Conservation (phyloP, 2,888 invertebrate species). For the Oligia latruncula region DNA sequence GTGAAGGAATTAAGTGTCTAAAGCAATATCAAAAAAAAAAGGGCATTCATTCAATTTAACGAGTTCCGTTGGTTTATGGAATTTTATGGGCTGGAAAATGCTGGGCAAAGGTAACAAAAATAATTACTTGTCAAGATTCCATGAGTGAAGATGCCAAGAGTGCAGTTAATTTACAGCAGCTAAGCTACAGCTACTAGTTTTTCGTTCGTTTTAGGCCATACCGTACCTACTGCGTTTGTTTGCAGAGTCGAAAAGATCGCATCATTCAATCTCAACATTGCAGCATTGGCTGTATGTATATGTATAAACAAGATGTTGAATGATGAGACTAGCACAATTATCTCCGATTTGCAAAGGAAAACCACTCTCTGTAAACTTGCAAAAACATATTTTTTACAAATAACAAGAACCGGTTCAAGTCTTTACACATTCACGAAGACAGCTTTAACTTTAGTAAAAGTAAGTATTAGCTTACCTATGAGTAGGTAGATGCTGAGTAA, state of each 20-base stretch:
- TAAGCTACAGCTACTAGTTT: not conserved
- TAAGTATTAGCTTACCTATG: constrained; percentile 22
- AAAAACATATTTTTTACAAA: constrained; percentile 25
- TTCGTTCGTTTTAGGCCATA: not conserved
- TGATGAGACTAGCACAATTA: not conserved
- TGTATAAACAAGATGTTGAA: not conserved
- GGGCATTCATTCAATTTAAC: constrained; percentile 43
- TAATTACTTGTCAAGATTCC: not conserved
- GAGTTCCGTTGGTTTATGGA: constrained; percentile 9
- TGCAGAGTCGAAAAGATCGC: not conserved
- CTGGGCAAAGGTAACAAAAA: constrained; percentile 3
- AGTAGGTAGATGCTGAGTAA: not conserved
- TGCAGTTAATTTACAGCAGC: not conserved
- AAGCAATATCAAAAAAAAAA: constrained; percentile 39
- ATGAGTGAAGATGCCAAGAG: not conserved
- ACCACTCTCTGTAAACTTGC: constrained; percentile 1
- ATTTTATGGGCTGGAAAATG: constrained; percentile 21
- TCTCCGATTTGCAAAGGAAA: constrained; percentile 10
- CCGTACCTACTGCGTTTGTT: not conserved
- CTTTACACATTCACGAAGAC: constrained; percentile 28
- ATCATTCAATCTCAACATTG: constrained; percentile 1
- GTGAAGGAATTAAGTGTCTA: constrained; percentile 56
- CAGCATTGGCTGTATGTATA: not conserved
- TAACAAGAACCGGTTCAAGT: constrained; percentile 36
- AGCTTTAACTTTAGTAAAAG: constrained; percentile 14